phyloP scores from a whole-genome alignment of 2,797 vertebrate species.

The Oryzias dopingdopingensis region DNA sequence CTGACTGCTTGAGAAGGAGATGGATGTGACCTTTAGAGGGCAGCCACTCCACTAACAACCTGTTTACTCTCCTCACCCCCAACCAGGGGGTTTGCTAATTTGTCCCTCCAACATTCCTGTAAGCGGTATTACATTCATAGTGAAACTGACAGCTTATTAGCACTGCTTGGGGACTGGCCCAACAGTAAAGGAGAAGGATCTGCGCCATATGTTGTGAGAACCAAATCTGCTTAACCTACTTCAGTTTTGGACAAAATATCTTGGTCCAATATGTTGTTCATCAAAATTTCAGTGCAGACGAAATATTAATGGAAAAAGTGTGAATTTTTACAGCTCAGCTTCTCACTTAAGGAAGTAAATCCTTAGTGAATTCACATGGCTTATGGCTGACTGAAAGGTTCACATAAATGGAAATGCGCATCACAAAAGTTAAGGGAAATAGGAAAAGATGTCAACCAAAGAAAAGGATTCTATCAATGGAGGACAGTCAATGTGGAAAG shows the following conservation, averaged over 20 bases:
- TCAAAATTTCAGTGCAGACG: conserved; percentile 44
- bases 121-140: conserved; percentile 59
- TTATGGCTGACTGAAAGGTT: conserved; percentile 13
- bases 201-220: conserved; percentile 76
- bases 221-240: conserved; percentile 82
- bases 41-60: conserved; percentile 23
- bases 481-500: background rate
- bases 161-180: conserved; percentile 66
- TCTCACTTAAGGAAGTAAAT: background rate
- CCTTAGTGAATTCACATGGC: conserved; percentile 8
- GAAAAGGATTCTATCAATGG: background rate
- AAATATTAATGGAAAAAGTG: conserved; percentile 41
- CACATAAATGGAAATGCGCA: conserved; percentile 34
- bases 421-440: conserved; percentile 5
- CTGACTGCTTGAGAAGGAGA: conserved; percentile 3
- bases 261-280: conserved; percentile 45
- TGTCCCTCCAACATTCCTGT: conserved; percentile 61
- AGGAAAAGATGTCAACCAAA: no score
- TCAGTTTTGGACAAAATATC: conserved; percentile 67
- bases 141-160: conserved; percentile 69
- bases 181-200: conserved; percentile 59
- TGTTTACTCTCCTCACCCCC: conserved; percentile 25
- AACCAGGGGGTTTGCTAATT: conserved; percentile 50
- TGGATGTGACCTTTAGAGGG: conserved; percentile 16
- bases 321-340: background rate